phyloP scores from a whole-genome alignment of 2,888 invertebrate species.

The Diadromus collaris region DNA sequence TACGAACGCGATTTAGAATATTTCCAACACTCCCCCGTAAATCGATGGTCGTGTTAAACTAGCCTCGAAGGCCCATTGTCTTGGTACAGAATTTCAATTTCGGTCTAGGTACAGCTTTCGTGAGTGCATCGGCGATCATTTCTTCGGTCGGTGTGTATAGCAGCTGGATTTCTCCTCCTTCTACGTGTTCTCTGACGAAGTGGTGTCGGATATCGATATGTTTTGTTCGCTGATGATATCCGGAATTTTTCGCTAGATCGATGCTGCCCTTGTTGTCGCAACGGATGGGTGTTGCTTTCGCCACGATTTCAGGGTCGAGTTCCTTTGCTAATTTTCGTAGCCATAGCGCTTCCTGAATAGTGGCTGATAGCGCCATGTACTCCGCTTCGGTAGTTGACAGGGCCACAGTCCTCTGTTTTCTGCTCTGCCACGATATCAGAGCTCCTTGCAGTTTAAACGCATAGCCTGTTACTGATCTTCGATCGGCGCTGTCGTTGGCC shows the following conservation, averaged over 20 bases:
- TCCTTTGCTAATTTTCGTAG: conserved; percentile 47
- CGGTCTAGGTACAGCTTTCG: conserved; percentile 64
- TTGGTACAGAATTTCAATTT: conserved; percentile 31
- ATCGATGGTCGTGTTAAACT: conserved; percentile 1
- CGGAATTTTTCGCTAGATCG: conserved; percentile 54
- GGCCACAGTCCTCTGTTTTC: conserved; percentile 65
- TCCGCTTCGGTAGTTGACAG: too few species aligned
- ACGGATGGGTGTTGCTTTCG: conserved; percentile 35
- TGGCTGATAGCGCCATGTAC: conserved; percentile 62
- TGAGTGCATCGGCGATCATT: conserved; percentile 61
- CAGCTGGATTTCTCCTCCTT: conserved; percentile 47
- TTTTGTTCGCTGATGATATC: conserved; percentile 59
- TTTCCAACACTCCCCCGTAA: conserved; percentile 10
- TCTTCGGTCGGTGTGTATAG: conserved; percentile 52
- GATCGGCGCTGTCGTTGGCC: conserved; percentile 65
- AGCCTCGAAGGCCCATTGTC: conserved; percentile 17
- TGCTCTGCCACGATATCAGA: conserved; percentile 66
- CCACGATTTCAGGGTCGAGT: conserved; percentile 24
- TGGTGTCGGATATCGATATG: conserved; percentile 65
- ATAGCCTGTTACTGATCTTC: conserved; percentile 68
- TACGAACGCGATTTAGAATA: too few species aligned
- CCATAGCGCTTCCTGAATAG: conserved; percentile 66
- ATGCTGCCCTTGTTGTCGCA: conserved; percentile 62
- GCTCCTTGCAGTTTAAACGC: conserved; percentile 65
- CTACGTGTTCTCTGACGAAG: conserved; percentile 59